Conservation (phyloP, 1,140 invertebrate genomes). For the Pseudomyrmex flavicornis region DNA sequence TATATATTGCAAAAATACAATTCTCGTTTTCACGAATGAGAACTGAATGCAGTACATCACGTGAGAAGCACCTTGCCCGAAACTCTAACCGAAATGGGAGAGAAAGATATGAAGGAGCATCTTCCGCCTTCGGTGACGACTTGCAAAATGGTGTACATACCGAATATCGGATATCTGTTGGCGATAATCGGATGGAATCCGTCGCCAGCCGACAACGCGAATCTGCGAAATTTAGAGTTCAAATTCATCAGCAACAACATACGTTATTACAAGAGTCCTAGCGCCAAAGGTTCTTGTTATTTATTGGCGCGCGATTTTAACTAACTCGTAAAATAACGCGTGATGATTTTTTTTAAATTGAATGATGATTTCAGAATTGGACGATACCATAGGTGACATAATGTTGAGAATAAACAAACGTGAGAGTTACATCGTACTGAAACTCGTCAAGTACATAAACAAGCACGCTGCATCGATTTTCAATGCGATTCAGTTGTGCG, state of each 20-base stretch:
- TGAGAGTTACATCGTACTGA: constrained; percentile 91
- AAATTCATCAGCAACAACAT: constrained; percentile 89
- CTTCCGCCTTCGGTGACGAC: constrained; percentile 88
- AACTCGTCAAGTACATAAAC: constrained; percentile 88
- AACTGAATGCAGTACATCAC: constrained; percentile 49
- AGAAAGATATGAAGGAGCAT: constrained; percentile 87
- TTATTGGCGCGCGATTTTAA: too few species aligned
- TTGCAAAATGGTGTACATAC: constrained; percentile 92
- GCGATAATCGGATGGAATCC: constrained; percentile 88
- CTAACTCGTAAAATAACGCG: too few species aligned
- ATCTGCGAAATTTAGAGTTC: constrained; percentile 89
- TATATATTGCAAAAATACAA: background rate
- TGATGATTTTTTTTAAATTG: background rate
- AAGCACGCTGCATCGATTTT: constrained; percentile 87
- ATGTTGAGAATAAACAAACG: constrained; percentile 91
- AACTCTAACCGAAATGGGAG: constrained; percentile 88
- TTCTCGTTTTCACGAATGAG: background rate
- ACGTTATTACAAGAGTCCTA: constrained; percentile 91
- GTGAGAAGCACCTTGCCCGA: constrained; percentile 82
- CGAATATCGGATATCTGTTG: constrained; percentile 92
- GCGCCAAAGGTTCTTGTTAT: constrained; percentile 88
- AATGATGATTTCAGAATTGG: constrained; percentile 88
- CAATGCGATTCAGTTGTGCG: constrained; percentile 88
- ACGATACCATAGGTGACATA: constrained; percentile 91
- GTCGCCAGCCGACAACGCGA: constrained; percentile 84